Conservation (phyloP, 2,113 vertebrate species). For the Rhipidura dahli region DNA sequence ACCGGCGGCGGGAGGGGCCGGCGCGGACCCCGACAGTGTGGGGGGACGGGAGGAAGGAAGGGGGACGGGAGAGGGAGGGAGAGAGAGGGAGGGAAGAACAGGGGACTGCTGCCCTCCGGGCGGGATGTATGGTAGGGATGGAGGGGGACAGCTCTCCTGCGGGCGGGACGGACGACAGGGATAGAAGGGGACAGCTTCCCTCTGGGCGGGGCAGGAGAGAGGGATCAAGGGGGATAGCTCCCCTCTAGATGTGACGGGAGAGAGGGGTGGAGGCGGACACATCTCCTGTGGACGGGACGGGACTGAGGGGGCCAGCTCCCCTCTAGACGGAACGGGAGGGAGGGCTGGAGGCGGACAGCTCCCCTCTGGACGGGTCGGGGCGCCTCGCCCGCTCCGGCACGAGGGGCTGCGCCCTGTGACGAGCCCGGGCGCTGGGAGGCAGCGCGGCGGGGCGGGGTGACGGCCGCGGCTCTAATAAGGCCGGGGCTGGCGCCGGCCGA, state of each 20-base stretch:
- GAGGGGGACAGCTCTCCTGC: not conserved
- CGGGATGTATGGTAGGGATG: not conserved
- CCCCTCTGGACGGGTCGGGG: not conserved
- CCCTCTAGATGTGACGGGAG: not conserved
- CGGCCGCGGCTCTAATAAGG: conserved; percentile 16
- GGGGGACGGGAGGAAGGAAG: not conserved
- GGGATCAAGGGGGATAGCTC: not conserved
- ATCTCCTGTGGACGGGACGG: not conserved
- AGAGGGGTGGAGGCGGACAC: no score
- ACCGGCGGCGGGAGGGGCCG: not conserved
- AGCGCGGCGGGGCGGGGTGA: conserved; percentile 7
- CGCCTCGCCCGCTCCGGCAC: not conserved
- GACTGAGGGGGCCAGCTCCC: not conserved
- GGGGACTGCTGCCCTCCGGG: not conserved
- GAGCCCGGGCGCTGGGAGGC: not conserved
- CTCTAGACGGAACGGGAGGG: rapidly evolving
- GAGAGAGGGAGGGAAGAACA: not conserved
- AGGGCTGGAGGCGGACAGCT: not conserved
- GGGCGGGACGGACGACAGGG: no score
- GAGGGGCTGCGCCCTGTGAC: conserved; percentile 25
- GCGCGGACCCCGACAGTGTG: not conserved
- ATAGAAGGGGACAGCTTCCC: not conserved
- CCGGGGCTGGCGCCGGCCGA: not conserved
- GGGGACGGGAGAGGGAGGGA: not conserved
- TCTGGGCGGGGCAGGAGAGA: not conserved